Evolutionary conservation across 2,113 vertebrate genomes (phyloP), one percentile per base, ranked within the genome.

Genomic region (Oxyruncus cristatus): DNA sequence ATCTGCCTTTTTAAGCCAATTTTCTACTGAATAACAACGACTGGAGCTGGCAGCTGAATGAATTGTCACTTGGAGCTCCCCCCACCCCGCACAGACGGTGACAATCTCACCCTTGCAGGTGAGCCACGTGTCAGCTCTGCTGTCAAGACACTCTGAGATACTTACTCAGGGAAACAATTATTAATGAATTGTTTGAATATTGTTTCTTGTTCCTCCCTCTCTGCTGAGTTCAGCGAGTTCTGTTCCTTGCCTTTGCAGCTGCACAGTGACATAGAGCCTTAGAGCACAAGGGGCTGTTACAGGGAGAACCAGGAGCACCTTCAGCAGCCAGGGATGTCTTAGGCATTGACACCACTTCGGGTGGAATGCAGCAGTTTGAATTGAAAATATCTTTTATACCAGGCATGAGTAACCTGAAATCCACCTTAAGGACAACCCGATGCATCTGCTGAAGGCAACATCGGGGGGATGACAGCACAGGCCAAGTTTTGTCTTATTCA

Each of bases 271-370:
- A 15, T 0, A 9, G 66, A 61, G 52, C 11, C 14, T 14, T 10
- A 28, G 4, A n/a, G 10, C 0, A 0, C n/a, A 37, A 27, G 1
- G 16, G 58, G 11, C 8, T 27, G 5, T 2, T 9, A 37, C 0
- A 3, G 13, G 18, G 20, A 44, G 55, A 55, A 6, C 2, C 19
- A 63, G 8, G 16, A 79, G 7, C 58, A 39, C 16, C 22, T 44
- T 6, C 35, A 67, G 21, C 6, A 14, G 17, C 17, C 37, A 18
- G 5, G 27, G 30, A 14, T 37, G 3, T 16, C 4, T 11, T 11
- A 8, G 3, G 26, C 7, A 30, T 1, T 35, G 50, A n/a, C 5
- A 13, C 5, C 37, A 27, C 14, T 15, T 7, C 6, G 0, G 3
- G 20, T 15, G 46, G 12, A 27, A 76, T 44, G 27, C 9, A 32